Evolutionary conservation across 2,797 vertebrate genomes (phyloP).

Genomic region (Neopelma chrysocephalum): DNA sequence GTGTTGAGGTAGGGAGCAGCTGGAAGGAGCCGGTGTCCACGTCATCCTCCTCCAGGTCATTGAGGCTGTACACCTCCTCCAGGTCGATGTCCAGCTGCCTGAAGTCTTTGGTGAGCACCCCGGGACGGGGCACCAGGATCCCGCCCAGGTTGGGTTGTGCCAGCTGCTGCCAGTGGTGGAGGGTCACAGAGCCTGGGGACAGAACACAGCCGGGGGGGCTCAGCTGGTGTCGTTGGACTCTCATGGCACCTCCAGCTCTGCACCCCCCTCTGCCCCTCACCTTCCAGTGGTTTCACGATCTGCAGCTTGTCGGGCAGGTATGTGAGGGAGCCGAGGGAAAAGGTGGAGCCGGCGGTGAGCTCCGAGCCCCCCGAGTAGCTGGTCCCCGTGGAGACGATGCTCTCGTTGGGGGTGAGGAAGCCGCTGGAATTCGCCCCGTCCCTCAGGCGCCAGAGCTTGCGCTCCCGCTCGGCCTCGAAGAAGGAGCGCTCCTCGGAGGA

Average conservation of each 20-base stretch:
- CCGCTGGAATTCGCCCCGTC: slow-evolving; percentile 78
- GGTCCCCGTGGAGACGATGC: slow-evolving; percentile 82
- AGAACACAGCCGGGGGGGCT: not conserved
- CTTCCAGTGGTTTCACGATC: slow-evolving; percentile 90
- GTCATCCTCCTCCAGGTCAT: slow-evolving; percentile 89
- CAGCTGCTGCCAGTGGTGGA: slow-evolving; percentile 91
- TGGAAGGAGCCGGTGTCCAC: slow-evolving; percentile 69
- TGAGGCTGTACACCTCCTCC: slow-evolving; percentile 87
- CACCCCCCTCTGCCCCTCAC: slow-evolving; percentile 62
- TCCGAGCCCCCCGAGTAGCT: slow-evolving; percentile 84
- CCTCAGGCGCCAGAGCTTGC: slow-evolving; percentile 75
- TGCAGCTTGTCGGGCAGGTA: slow-evolving; percentile 87
- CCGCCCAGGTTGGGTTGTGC: slow-evolving; percentile 85
- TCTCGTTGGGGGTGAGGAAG: slow-evolving; percentile 84
- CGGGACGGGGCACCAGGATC: slow-evolving; percentile 82
- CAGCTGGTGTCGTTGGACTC: accelerated
- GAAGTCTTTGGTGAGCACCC: slow-evolving; percentile 90
- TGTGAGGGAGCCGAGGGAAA: slow-evolving; percentile 81
- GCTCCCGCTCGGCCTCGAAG: slow-evolving; percentile 83
- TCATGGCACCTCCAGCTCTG: not conserved
- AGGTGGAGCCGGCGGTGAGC: slow-evolving; percentile 78
- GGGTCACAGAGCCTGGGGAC: slow-evolving; percentile 81
- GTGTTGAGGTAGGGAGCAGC: slow-evolving; percentile 47
- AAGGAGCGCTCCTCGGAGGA: slow-evolving; percentile 80
- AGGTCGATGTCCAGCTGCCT: slow-evolving; percentile 84